phyloP scores from a whole-genome alignment of 2,888 invertebrate species.

The Scaptomyza flava region DNA sequence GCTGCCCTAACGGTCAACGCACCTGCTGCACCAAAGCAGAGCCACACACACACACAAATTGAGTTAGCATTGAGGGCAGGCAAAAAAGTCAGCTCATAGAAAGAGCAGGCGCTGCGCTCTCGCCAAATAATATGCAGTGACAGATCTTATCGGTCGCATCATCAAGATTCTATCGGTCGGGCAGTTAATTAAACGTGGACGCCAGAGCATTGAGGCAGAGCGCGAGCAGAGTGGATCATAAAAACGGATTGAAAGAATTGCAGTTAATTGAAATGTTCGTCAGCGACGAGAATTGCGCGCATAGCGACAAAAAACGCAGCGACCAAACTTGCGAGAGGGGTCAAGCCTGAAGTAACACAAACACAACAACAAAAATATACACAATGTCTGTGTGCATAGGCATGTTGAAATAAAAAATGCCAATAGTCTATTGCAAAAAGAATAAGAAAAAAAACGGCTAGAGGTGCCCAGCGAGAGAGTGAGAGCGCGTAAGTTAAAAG shows the following conservation, averaged over 20 bases:
- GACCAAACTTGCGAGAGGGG: slow-evolving; percentile 46
- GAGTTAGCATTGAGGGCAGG: slow-evolving; percentile 46
- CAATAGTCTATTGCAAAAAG: slow-evolving; percentile 51
- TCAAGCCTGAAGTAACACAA: slow-evolving; percentile 36
- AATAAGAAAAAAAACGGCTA: slow-evolving; percentile 52
- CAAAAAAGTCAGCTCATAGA: slow-evolving; percentile 11
- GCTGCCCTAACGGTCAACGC: slow-evolving; percentile 49
- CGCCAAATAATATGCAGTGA: slow-evolving; percentile 14
- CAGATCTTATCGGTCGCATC: slow-evolving; percentile 71
- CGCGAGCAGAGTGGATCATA: slow-evolving; percentile 61
- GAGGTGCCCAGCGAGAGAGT: slow-evolving; percentile 37
- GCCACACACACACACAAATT: slow-evolving; percentile 48
- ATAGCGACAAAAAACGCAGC: slow-evolving; percentile 56
- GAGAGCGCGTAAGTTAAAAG: slow-evolving; percentile 10
- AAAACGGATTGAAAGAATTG: slow-evolving; percentile 73
- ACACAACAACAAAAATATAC: background rate
- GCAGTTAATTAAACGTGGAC: slow-evolving; percentile 75
- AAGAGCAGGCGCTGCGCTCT: background rate
- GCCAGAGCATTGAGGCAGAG: slow-evolving; percentile 28
- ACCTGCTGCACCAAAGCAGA: slow-evolving; percentile 52
- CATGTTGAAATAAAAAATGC: slow-evolving; percentile 54
- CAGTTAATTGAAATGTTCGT: slow-evolving; percentile 83
- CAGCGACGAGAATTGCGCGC: slow-evolving; percentile 22
- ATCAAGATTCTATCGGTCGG: slow-evolving; percentile 54
- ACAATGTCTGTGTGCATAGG: slow-evolving; percentile 23